Conservation (phyloP, 2,797 vertebrate species). For the Crenuchus spilurus region DNA sequence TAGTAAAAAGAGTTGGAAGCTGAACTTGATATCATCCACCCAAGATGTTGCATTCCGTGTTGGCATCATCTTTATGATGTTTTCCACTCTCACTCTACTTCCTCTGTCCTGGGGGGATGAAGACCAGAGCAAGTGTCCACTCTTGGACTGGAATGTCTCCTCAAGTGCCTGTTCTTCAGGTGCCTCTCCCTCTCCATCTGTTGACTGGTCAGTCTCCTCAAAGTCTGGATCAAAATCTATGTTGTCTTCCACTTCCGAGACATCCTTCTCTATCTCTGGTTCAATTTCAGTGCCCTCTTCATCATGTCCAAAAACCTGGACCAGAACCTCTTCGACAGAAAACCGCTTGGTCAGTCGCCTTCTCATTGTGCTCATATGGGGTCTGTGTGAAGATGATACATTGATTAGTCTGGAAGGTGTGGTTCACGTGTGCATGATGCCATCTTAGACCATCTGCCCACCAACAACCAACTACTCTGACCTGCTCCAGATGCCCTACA, state of each 20-base stretch:
- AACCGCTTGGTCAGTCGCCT: too few species aligned
- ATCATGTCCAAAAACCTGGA: slow-evolving; percentile 39
- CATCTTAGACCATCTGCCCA: too few species aligned
- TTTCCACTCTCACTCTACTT: slow-evolving; percentile 40
- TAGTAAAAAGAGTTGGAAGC: too few species aligned
- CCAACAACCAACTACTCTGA: too few species aligned
- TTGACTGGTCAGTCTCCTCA: slow-evolving; percentile 1
- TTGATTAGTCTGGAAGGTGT: too few species aligned
- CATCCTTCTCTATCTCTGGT: slow-evolving; percentile 50
- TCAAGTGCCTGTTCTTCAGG: slow-evolving; percentile 7
- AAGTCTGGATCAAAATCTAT: background rate
- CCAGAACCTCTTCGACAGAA: slow-evolving; percentile 29
- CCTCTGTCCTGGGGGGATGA: slow-evolving; percentile 34
- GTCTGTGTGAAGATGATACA: too few species aligned
- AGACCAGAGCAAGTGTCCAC: too few species aligned
- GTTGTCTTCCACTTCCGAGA: slow-evolving; percentile 43
- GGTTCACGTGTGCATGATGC: too few species aligned
- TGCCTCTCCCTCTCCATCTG: background rate
- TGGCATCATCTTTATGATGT: slow-evolving; percentile 32
- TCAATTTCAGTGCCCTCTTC: slow-evolving; percentile 40
- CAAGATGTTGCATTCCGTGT: background rate
- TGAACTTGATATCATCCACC: too few species aligned
- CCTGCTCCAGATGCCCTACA: too few species aligned
- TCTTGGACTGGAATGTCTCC: slow-evolving; percentile 24
- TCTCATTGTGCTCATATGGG: too few species aligned